Base-by-base conservation (phyloP, 1,140 invertebrate species). In the Ceratitis capitata region DNA sequence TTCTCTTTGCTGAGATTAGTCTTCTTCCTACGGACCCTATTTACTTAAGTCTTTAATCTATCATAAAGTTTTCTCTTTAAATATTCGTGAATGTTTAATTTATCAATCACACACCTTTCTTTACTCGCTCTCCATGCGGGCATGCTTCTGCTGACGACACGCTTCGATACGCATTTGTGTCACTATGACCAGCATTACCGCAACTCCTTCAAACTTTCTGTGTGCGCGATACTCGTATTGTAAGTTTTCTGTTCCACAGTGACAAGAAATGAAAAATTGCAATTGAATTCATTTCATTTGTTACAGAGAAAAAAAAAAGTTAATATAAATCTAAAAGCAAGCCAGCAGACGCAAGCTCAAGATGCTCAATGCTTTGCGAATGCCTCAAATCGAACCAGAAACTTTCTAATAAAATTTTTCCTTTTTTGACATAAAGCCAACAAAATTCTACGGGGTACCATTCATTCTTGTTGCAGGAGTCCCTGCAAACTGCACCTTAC, bases 201-300 rank as follows among this genome's bases (percentile, higher is more conserved):
- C 35, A 45, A 32, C 69, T 78, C 35, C 69, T 45, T 47, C 69
- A 78, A 78, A 78, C 39, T 78, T 78, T 78, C 42, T 5, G 26
- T 61, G n/a, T 29, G 56, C 56, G 2, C 16, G 39, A 42, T n/a
- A n/a, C n/a, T n/a, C 51, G 51, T 78, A 32, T 74, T 74, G 1
- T 6, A 26, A 29, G n/a, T 74, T 74, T 69, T 42, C 19, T 39
- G 39, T 32, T 35, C 9, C 3, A n/a, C 69, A 9, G 23, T 78
- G 42, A 35, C 10, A 61, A 7, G 56, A 61, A 61, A 78, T 23
- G 69, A 45, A 78, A 78, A 47, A 78, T 78, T 78, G 42, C 69
- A 78, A 78, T 78, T 78, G 69, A 78, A 42, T 78, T 78, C 39
- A 47, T 78, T 78, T n/a, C n/a, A n/a, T n/a, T n/a, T n/a, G n/a